phyloP scores from a whole-genome alignment of 2,888 invertebrate genomes.

The Erebia aethiops region DNA sequence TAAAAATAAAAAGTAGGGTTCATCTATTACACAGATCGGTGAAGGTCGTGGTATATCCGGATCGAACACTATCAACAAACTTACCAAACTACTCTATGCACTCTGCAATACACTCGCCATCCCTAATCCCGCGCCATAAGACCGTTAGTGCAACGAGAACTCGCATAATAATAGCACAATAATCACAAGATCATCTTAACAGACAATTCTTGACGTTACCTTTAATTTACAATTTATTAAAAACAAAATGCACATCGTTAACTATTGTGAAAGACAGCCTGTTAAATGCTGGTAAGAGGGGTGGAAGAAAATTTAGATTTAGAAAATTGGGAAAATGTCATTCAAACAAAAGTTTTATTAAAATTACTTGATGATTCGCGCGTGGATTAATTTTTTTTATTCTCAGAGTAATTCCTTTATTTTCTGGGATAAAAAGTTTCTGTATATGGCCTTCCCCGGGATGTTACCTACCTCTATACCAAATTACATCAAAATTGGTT shows the following conservation, averaged over 20 bases:
- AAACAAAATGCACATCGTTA: constrained; percentile 45
- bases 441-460: no score
- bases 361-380: no score
- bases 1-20: no score
- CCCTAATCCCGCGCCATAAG: constrained; percentile 46
- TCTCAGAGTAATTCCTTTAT: no score
- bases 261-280: neutral
- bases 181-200: constrained; percentile 33
- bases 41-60: no score
- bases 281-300: neutral
- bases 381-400: no score
- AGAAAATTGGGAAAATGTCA: no score
- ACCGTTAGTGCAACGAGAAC: constrained; percentile 41
- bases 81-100: constrained; percentile 32
- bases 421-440: no score
- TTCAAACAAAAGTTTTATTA: neutral
- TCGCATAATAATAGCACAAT: constrained; percentile 36
- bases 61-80: no score
- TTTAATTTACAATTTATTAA: constrained; percentile 62
- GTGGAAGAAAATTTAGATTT: neutral
- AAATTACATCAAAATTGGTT: no score
- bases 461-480: no score
- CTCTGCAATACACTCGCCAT: constrained; percentile 20
- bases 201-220: constrained; percentile 49
- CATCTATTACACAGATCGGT: no score